Percentiles rank a stretch among this genome's conserved stretches.
phyloP scores from a whole-genome alignment of 2,888 invertebrate genomes.

The Eudasyphora cyanicolor region DNA sequence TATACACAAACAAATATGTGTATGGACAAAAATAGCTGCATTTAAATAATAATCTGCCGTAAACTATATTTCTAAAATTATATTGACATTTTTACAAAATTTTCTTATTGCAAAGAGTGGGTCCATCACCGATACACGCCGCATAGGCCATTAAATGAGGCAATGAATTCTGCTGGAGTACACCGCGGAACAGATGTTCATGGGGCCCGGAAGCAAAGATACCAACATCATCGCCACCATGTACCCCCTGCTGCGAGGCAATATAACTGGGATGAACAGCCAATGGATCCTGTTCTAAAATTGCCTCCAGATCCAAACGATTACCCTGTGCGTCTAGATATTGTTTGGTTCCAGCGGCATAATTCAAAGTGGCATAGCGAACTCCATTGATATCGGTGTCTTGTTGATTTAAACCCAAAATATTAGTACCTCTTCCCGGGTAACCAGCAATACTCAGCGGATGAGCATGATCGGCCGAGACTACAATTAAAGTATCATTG shows the following conservation, averaged over 20 bases:
- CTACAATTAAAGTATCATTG: slow-evolving; percentile 89
- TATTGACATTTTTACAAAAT: slow-evolving; percentile 82
- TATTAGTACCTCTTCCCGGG: slow-evolving; percentile 81
- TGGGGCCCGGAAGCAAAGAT: slow-evolving; percentile 89
- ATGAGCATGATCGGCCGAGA: slow-evolving; percentile 88
- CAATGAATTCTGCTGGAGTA: slow-evolving; percentile 88
- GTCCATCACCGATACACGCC: slow-evolving; percentile 85
- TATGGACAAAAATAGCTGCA: too few relatives aligned
- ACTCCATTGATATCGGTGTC: slow-evolving; percentile 69
- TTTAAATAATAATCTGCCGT: too few relatives aligned
- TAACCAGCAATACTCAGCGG: slow-evolving; percentile 89
- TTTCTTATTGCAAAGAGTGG: slow-evolving; percentile 71
- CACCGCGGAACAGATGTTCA: slow-evolving; percentile 88
- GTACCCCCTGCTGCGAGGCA: slow-evolving; percentile 83
- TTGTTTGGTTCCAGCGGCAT: slow-evolving; percentile 85
- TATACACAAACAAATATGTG: too few relatives aligned
- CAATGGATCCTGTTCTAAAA: not conserved
- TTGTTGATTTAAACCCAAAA: slow-evolving; percentile 80
- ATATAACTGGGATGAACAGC: slow-evolving; percentile 71
- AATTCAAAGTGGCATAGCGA: slow-evolving; percentile 85
- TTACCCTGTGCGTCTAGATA: slow-evolving; percentile 71
- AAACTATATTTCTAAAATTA: too few relatives aligned
- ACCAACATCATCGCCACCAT: slow-evolving; percentile 89
- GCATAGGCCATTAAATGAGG: slow-evolving; percentile 88
- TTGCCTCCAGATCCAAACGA: slow-evolving; percentile 68